Conservation (phyloP, 2,888 invertebrate genomes). For the Drosophila paracracens region DNA sequence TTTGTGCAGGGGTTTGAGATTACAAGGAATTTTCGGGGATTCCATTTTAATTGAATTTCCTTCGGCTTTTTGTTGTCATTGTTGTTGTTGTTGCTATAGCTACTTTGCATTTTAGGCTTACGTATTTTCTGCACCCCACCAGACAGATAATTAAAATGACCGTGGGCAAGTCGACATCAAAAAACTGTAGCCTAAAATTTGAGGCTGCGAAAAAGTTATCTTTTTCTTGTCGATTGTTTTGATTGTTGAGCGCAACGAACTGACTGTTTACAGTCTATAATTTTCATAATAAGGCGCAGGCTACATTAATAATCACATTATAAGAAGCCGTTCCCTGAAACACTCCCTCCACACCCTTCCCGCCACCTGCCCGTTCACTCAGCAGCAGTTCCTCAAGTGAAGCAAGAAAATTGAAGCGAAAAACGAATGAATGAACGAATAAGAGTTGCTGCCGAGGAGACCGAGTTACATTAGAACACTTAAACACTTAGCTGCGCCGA, state of each 20-base stretch:
- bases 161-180: constrained; percentile 25
- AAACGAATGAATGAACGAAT: constrained; percentile 16
- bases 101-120: constrained; percentile 55
- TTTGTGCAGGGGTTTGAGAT: constrained; percentile 56
- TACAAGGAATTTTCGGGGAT: constrained; percentile 79
- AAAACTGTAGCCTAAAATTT: constrained; percentile 41
- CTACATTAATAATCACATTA: constrained; percentile 68
- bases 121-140: constrained; percentile 31
- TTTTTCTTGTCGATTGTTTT: constrained; percentile 28
- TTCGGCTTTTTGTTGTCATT: constrained; percentile 43
- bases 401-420: constrained; percentile 23
- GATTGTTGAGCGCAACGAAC: constrained; percentile 46
- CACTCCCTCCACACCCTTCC: too few species aligned
- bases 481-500: constrained; percentile 69
- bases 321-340: constrained; percentile 28
- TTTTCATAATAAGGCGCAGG: constrained; percentile 58
- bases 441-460: constrained; percentile 35
- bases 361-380: too few species aligned
- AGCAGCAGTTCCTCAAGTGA: constrained; percentile 27
- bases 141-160: constrained; percentile 69
- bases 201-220: constrained; percentile 3
- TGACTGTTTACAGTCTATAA: constrained; percentile 59
- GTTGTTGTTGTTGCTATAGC: constrained; percentile 32
- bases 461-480: constrained; percentile 75
- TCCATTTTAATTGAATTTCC: constrained; percentile 77